phyloP scores from a whole-genome alignment of 2,797 vertebrate genomes.

The Poeciliopsis presidionis region DNA sequence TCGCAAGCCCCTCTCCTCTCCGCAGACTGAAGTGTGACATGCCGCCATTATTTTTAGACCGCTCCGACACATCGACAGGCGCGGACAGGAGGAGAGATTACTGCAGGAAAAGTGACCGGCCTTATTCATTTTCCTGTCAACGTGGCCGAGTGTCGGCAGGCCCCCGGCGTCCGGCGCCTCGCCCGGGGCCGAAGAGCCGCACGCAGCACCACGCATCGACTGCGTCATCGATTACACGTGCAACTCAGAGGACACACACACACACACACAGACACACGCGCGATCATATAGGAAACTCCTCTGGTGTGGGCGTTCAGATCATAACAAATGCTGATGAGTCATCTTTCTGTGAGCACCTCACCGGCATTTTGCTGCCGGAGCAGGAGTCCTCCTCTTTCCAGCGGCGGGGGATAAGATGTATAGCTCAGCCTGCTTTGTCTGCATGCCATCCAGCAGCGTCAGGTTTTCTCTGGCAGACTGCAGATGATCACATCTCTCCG shows the following conservation, averaged over 20 bases:
- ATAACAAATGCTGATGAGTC: conserved; percentile 81
- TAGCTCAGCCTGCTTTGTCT: conserved; percentile 41
- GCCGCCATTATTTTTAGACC: conserved; percentile 38
- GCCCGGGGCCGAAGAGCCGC: conserved; percentile 30
- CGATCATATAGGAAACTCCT: conserved; percentile 75
- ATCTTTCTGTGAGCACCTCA: conserved; percentile 71
- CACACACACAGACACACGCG: no score
- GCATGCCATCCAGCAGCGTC: conserved; percentile 51
- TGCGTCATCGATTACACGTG: conserved; percentile 44
- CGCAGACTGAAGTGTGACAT: conserved; percentile 20
- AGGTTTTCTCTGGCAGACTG: conserved; percentile 47
- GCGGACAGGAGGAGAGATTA: conserved; percentile 39
- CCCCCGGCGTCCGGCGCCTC: conserved; percentile 29
- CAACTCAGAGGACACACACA: conserved; percentile 33
- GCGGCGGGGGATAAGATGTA: conserved; percentile 35
- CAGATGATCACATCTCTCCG: conserved; percentile 29
- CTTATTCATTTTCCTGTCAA: conserved; percentile 49
- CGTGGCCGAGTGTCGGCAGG: conserved; percentile 46
- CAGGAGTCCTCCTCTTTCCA: conserved; percentile 32
- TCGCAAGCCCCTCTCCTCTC: not conserved
- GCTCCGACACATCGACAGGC: conserved; percentile 19
- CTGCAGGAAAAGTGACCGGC: conserved; percentile 43
- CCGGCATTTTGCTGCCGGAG: conserved; percentile 64
- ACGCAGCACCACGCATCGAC: conserved; percentile 44
- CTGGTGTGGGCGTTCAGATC: conserved; percentile 74